Evolutionary conservation across 2,797 vertebrate genomes (phyloP).

Genomic region (Hafferia zeledoni): DNA sequence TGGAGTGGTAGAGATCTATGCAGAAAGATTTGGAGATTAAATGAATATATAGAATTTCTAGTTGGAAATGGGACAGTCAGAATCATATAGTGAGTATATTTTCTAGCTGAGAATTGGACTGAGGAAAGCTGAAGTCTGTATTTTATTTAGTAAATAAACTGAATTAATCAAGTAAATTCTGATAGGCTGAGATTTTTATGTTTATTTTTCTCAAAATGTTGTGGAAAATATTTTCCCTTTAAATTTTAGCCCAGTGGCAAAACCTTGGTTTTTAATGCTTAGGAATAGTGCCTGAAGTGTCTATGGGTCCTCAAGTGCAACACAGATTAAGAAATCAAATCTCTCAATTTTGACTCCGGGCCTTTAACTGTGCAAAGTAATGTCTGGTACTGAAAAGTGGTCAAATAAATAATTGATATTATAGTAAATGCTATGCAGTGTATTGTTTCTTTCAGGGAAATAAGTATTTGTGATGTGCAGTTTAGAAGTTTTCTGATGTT

Average conservation of each 20-base stretch:
- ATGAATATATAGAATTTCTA: background rate
- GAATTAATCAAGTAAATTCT: background rate
- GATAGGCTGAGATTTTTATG: background rate
- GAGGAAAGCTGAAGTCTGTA: background rate
- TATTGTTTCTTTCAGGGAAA: slow-evolving; percentile 40
- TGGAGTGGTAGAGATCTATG: background rate
- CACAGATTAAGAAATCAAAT: slow-evolving; percentile 50
- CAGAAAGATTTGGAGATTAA: slow-evolving; percentile 27
- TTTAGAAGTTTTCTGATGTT: slow-evolving; percentile 46
- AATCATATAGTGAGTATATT: background rate
- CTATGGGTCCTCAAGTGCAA: slow-evolving; percentile 27
- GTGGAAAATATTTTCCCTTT: slow-evolving; percentile 31
- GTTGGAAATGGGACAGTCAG: background rate
- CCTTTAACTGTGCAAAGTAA: slow-evolving; percentile 36
- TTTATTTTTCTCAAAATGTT: background rate
- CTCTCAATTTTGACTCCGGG: slow-evolving; percentile 53
- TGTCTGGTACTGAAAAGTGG: slow-evolving; percentile 45
- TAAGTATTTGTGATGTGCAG: background rate
- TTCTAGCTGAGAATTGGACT: background rate
- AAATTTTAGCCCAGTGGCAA: slow-evolving; percentile 24
- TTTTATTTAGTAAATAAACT: background rate
- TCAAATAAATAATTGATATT: slow-evolving; percentile 74
- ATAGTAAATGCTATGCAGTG: background rate
- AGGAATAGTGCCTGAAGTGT: slow-evolving; percentile 4
- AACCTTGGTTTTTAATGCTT: slow-evolving; percentile 13